A percentile compares a stretch with the other conserved stretches of the same genome.
These are phyloP conservation scores for Telenomus remus DNA, from an alignment of 1,140 invertebrate genomes.

Conservation along the genomic window DNA sequence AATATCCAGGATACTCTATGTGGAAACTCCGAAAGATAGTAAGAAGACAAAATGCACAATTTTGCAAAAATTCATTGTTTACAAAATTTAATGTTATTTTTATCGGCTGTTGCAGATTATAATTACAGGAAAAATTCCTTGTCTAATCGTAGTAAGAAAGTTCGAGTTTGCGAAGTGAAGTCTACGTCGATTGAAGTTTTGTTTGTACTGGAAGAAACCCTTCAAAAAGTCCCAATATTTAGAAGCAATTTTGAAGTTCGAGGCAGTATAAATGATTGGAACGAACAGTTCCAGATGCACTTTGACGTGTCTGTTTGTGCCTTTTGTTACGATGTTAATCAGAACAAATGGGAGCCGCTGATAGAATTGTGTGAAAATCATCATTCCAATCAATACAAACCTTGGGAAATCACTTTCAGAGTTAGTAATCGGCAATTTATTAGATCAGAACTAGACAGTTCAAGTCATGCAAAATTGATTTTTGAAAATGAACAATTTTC, in stretches of 20 bases:
- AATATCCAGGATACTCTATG: conserved; percentile 70
- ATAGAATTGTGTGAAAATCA: conserved; percentile 82
- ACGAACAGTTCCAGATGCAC: conserved; percentile 65
- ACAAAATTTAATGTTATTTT: too few species aligned
- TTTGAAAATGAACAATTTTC: conserved; percentile 1
- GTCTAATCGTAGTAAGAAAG: conserved; percentile 19
- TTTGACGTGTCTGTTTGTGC: conserved; percentile 79
- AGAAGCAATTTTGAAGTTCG: conserved; percentile 61
- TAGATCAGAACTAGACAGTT: not conserved
- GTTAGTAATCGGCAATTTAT: conserved; percentile 64
- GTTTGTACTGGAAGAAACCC: conserved; percentile 67
- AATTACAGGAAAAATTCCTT: conserved; percentile 1
- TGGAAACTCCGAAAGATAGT: conserved; percentile 53
- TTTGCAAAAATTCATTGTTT: conserved; percentile 2
- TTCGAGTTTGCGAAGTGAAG: conserved; percentile 63
- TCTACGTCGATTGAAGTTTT: conserved; percentile 62
- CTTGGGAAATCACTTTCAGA: conserved; percentile 84
- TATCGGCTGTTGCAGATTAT: conserved; percentile 31
- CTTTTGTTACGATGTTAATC: conserved; percentile 84
- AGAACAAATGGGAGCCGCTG: conserved; percentile 86
- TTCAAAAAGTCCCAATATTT: conserved; percentile 67
- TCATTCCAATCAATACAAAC: conserved; percentile 81
- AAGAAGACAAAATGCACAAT: conserved; percentile 4
- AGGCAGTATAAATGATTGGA: conserved; percentile 63
- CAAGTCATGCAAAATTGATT: too few species aligned